A percentile compares a stretch with the other conserved stretches of the same genome.
Conservation (phyloP, 1,140 invertebrate genomes). For the Polyergus mexicanus region DNA sequence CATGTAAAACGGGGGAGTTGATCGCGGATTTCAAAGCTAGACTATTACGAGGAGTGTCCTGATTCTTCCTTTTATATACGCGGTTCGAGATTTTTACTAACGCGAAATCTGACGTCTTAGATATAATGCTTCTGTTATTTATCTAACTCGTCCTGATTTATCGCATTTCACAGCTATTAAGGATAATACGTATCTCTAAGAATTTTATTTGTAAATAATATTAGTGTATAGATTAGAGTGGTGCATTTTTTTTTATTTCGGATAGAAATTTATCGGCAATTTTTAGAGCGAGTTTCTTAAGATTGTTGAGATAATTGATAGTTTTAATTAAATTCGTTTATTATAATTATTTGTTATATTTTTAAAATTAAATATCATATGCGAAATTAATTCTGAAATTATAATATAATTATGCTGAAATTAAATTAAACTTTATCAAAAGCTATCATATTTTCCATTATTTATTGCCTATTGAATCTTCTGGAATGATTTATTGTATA, state of each 20-base stretch:
- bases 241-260: not conserved
- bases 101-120: slow-evolving; percentile 17
- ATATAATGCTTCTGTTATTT: not conserved
- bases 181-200: not conserved
- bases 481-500: not conserved
- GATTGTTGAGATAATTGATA: not conserved
- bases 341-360: not conserved
- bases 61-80: not conserved
- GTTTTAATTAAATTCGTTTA: not conserved
- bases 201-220: not conserved
- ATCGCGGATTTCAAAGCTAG: slow-evolving; percentile 27
- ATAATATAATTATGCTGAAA: not conserved
- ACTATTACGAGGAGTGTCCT: slow-evolving; percentile 12
- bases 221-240: not conserved
- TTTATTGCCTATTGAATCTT: not conserved
- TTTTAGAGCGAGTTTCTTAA: not conserved
- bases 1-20: slow-evolving; percentile 37
- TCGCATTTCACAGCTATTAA: slow-evolving; percentile 1
- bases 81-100: slow-evolving; percentile 40
- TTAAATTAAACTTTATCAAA: not conserved
- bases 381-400: not conserved
- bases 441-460: not conserved
- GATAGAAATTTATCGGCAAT: not conserved
- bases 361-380: not conserved
- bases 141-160: not conserved